These are phyloP conservation scores for Trimorus sp. DNA, from an alignment of 2,888 invertebrate species.

Conservation along the genomic window DNA sequence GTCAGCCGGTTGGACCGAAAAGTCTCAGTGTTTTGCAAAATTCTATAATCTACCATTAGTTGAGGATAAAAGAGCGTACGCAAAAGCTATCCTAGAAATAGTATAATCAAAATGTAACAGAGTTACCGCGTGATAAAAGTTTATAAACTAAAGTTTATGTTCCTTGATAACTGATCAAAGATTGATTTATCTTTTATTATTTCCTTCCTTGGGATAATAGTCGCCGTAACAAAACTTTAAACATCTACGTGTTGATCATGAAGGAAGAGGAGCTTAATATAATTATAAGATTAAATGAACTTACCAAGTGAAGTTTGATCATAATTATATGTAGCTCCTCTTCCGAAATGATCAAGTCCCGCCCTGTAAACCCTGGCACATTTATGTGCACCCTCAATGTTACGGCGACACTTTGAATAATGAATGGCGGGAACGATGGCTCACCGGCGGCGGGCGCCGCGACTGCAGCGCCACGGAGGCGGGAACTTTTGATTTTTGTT, in stretches of 20 bases:
- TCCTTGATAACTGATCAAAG: too few species aligned
- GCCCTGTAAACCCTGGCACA: not conserved
- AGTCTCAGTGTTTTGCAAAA: conserved; percentile 28
- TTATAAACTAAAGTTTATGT: too few species aligned
- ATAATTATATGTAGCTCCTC: conserved; percentile 18
- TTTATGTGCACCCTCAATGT: too few species aligned
- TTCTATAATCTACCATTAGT: conserved; percentile 43
- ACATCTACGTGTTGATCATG: conserved; percentile 16
- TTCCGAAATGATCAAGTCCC: conserved; percentile 14
- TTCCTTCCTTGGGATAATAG: not conserved
- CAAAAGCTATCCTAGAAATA: not conserved
- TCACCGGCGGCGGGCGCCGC: too few species aligned
- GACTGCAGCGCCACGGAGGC: too few species aligned
- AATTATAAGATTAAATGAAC: conserved; percentile 16
- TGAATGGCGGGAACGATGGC: too few species aligned
- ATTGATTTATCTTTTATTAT: not conserved
- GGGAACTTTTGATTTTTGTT: too few species aligned
- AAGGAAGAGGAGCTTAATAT: conserved; percentile 18
- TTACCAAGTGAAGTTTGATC: conserved; percentile 21
- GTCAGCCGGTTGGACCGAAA: conserved; percentile 8
- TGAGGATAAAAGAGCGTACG: conserved; percentile 6
- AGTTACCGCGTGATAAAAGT: too few species aligned
- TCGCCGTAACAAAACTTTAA: conserved; percentile 14
- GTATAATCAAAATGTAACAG: not conserved
- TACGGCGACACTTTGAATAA: too few species aligned